A percentile compares a stretch with the other conserved stretches of the same genome.
These are phyloP conservation scores for Erithacus rubecula DNA, from an alignment of 2,797 vertebrate species.

Conservation along the genomic window DNA sequence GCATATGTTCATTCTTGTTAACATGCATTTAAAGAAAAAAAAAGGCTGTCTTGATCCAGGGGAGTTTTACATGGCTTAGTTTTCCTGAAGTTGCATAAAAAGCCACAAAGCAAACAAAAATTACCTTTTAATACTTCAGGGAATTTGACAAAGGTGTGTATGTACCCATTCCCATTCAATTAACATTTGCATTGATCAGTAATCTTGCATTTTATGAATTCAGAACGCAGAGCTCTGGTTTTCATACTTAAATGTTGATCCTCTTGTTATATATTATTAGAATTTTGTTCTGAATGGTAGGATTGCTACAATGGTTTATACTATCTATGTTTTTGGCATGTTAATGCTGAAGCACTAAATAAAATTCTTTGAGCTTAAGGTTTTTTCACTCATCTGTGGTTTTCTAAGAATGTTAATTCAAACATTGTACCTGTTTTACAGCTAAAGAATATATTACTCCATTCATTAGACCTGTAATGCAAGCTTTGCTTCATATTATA, in stretches of 20 bases:
- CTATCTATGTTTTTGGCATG: not conserved
- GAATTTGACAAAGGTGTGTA: not conserved
- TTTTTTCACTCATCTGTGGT: not conserved
- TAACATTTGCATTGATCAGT: not conserved
- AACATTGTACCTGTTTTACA: slow-evolving; percentile 55
- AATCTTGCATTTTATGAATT: not conserved
- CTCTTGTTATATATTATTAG: not conserved
- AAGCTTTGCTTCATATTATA: slow-evolving; percentile 98
- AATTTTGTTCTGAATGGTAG: not conserved
- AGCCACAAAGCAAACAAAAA: not conserved
- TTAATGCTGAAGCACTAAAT: not conserved
- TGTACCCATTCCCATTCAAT: not conserved
- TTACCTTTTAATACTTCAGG: not conserved
- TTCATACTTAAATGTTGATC: not conserved
- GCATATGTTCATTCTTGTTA: not conserved
- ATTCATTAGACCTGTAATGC: slow-evolving; percentile 97
- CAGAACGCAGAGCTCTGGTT: not conserved
- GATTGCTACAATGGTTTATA: not conserved
- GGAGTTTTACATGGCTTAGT: not conserved
- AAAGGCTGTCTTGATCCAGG: not conserved
- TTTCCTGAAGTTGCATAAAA: not conserved
- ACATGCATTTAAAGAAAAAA: not conserved
- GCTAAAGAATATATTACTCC: slow-evolving; percentile 98
- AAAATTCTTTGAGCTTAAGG: not conserved
- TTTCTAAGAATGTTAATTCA: not conserved